These are phyloP conservation scores for Thinocorus orbignyianus DNA, from an alignment of 2,113 vertebrate species.

Conservation along the genomic window DNA sequence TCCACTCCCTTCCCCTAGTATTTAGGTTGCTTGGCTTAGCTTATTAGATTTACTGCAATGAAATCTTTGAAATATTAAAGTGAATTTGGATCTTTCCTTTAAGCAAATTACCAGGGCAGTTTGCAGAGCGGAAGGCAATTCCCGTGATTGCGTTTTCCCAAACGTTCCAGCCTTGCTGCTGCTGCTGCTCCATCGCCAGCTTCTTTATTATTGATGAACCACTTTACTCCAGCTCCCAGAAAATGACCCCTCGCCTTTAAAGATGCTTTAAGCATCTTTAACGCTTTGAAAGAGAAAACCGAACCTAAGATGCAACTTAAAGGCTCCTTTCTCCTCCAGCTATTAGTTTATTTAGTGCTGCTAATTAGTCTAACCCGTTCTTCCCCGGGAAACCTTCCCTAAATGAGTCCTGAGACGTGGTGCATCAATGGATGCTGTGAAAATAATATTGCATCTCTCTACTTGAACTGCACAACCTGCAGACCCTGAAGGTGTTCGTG, in stretches of 20 bases:
- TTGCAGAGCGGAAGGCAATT: background rate
- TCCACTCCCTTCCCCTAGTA: no score
- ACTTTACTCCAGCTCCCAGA: background rate
- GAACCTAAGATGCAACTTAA: background rate
- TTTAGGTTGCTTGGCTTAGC: background rate
- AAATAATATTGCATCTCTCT: background rate
- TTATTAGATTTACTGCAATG: background rate
- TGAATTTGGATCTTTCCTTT: background rate
- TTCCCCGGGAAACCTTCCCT: background rate
- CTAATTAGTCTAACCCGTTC: background rate
- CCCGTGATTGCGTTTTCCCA: constrained; percentile 22
- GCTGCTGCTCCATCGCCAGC: background rate
- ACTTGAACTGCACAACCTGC: background rate
- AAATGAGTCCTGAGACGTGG: background rate
- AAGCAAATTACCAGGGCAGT: background rate
- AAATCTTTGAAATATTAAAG: background rate
- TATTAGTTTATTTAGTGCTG: background rate
- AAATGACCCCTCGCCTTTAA: background rate
- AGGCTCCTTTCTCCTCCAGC: background rate
- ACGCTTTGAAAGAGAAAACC: background rate
- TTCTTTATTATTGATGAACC: background rate
- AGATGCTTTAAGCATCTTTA: background rate
- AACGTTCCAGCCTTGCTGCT: background rate
- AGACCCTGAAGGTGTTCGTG: background rate
- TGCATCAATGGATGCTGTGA: background rate